Evolutionary conservation across 2,888 invertebrate species (phyloP), one percentile per base, ranked within the genome.

Genomic region (Pseudoips prasinana): DNA sequence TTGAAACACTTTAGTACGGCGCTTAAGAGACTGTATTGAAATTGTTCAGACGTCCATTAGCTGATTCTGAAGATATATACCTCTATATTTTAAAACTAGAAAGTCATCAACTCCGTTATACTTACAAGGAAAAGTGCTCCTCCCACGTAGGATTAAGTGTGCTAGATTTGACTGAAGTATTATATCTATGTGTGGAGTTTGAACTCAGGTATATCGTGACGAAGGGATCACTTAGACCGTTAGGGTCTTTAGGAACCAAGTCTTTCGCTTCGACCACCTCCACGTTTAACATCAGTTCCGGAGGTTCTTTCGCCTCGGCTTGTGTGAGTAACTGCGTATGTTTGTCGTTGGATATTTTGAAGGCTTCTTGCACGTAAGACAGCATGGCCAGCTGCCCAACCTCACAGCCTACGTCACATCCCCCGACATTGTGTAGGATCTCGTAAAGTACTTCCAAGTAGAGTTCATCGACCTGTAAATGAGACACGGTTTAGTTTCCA

Each of bases 211-310:
- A 96, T 65, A 99, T 91, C 47, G 98, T 98, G 36, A 98, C 98
- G 76, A 98, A 99, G 0, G 99, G 99, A 83, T 99, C 99, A 60
- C 98, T 98, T 50, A 97, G 91, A n/a, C 98, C 96, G 69, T 95
- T 96, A 0, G 96, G 92, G 75, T 96, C 96, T 79, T 96, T 96
- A 9, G 96, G 93, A 42, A 92, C 90, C 24, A 96, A 79, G 59
- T 96, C 95, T 83, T 95, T 96, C 1, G 95, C 96, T 82, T 96
- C 96, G 31, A 96, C 92, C 3, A 96, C 92, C 82, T 96, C 95
- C 6, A 96, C 93, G 70, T 96, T 96, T 24, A 96, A 82, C 78
- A 95, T 91, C 58, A 96, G 89, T 61, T 95, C 94, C 0, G 96
- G 96, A 1, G 96, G 94, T 88, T 96, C 94, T 74, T 95, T 95